phyloP scores from a whole-genome alignment of 2,113 vertebrate species.

The Cephalophus harveyi region DNA sequence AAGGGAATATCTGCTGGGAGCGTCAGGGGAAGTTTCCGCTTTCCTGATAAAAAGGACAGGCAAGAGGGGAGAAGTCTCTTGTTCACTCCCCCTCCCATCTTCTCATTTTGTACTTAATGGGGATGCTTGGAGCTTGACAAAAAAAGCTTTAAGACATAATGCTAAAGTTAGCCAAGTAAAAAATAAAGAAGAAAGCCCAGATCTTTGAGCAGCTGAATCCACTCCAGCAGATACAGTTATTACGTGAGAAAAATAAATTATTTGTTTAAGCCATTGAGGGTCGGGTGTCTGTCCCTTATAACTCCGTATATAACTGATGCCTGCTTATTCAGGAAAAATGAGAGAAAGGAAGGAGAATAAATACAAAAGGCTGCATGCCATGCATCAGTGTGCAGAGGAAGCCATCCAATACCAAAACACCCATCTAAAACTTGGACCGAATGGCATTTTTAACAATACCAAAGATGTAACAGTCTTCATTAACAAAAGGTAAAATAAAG shows the following conservation, averaged over 20 bases:
- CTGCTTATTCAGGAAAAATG: not conserved
- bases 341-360: not conserved
- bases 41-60: not conserved
- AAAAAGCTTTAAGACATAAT: not conserved
- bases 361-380: not conserved
- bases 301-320: not conserved
- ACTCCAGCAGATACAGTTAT: not conserved
- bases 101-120: not conserved
- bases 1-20: not conserved
- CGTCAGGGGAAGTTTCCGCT: not conserved
- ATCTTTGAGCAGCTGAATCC: not conserved
- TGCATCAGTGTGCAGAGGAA: not conserved
- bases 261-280: not conserved
- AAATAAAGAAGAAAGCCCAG: not conserved
- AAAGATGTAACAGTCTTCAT: not conserved
- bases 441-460: not conserved
- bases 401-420: not conserved
- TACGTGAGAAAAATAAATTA: not conserved
- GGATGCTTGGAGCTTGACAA: not conserved
- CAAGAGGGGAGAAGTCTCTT: not conserved
- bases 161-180: not conserved
- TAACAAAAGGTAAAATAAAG: conserved; percentile 35
- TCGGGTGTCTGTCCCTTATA: not conserved
- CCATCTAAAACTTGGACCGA: not conserved
- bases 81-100: not conserved